Percentiles rank a stretch among this genome's conserved stretches.
Conservation (phyloP, 2,888 invertebrate genomes). For the Pelosia muscerda region DNA sequence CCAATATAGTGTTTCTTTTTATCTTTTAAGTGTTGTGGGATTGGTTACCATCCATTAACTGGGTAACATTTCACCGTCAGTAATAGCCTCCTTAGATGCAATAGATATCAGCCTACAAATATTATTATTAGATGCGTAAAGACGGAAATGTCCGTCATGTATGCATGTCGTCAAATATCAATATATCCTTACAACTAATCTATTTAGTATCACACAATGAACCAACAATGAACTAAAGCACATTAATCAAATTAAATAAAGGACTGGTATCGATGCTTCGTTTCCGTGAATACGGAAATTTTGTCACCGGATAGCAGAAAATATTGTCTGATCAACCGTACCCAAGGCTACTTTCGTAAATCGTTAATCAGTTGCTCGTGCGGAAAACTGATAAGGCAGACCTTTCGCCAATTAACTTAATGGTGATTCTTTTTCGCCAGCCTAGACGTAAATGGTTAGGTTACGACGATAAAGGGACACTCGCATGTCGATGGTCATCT, state of each 20-base stretch:
- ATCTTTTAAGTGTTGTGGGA: constrained; percentile 1
- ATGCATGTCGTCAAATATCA: too few species aligned
- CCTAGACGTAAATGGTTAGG: constrained; percentile 60
- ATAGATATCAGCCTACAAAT: neutral
- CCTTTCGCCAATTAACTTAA: constrained; percentile 83
- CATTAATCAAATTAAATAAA: constrained; percentile 42
- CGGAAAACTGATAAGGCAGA: constrained; percentile 82
- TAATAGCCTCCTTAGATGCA: neutral
- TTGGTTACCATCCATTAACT: neutral
- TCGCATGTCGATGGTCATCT: constrained; percentile 49
- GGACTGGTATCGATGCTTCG: constrained; percentile 21
- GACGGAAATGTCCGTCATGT: too few species aligned
- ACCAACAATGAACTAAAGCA: constrained; percentile 23
- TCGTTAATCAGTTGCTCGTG: constrained; percentile 80
- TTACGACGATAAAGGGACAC: constrained; percentile 47
- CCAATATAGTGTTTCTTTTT: neutral
- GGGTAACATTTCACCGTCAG: neutral
- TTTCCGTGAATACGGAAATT: constrained; percentile 36
- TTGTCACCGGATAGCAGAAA: constrained; percentile 45
- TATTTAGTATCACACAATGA: neutral
- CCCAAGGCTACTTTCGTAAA: constrained; percentile 77
- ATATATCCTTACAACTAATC: neutral
- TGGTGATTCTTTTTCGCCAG: constrained; percentile 76
- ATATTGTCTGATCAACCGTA: constrained; percentile 66
- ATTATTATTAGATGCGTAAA: neutral